phyloP scores from a whole-genome alignment of 2,888 invertebrate species.

The Cordilura impudica region DNA sequence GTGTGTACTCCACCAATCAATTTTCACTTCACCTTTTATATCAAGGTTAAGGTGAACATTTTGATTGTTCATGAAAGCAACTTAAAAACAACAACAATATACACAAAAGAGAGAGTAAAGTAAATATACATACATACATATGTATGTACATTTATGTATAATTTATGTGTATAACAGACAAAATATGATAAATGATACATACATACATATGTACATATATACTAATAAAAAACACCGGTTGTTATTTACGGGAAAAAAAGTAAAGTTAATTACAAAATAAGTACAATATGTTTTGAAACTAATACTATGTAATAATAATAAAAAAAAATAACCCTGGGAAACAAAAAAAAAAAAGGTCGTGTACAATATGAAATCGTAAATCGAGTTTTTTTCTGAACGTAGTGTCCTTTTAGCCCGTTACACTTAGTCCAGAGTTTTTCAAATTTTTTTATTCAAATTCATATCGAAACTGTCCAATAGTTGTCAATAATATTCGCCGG shows the following conservation, averaged over 20 bases:
- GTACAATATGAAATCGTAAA: no score
- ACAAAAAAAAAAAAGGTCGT: no score
- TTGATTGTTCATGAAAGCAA: not conserved
- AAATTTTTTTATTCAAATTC: no score
- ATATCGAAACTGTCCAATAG: no score
- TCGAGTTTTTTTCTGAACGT: no score
- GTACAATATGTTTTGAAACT: not conserved
- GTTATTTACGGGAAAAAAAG: not conserved
- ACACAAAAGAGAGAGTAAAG: not conserved
- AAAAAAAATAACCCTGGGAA: not conserved
- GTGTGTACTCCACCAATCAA: slow-evolving; percentile 5
- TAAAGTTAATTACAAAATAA: not conserved
- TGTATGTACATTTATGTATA: not conserved
- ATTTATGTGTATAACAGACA: not conserved
- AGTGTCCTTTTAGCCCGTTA: no score
- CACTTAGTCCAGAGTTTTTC: no score
- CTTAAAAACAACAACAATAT: not conserved
- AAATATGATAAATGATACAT: not conserved
- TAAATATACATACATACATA: not conserved
- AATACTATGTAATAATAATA: no score
- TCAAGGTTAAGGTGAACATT: slow-evolving; percentile 43
- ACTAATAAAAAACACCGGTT: not conserved
- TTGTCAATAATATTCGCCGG: no score
- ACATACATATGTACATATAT: not conserved
- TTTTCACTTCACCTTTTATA: slow-evolving; percentile 28